A percentile compares a stretch with the other conserved stretches of the same genome.
phyloP scores from a whole-genome alignment of 2,113 vertebrate genomes.

The Harpagus bidentatus region DNA sequence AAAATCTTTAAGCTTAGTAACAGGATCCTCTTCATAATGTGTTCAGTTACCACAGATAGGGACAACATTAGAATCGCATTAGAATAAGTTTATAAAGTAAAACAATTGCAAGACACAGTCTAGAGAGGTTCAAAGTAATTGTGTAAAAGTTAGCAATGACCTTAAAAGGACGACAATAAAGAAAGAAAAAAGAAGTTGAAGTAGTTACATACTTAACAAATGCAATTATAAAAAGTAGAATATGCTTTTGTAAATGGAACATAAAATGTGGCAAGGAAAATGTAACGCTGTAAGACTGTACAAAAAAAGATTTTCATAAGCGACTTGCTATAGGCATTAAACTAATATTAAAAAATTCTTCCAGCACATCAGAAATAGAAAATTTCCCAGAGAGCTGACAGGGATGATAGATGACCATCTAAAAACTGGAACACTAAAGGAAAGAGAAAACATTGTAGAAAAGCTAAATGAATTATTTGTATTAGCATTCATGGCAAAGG shows the following conservation, averaged over 20 bases:
- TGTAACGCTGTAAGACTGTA: background rate
- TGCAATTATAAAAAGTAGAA: background rate
- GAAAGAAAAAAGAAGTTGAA: background rate
- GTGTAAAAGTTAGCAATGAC: background rate
- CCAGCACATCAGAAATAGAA: background rate
- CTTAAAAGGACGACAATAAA: background rate
- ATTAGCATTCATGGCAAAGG: background rate
- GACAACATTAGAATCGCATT: background rate
- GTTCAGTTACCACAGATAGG: background rate
- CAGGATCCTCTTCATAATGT: background rate
- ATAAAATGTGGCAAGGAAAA: background rate
- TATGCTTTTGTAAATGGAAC: background rate
- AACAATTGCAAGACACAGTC: background rate
- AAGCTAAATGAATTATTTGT: background rate
- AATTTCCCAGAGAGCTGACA: background rate
- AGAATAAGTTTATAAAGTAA: background rate
- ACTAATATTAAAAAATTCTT: background rate
- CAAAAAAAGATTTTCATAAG: background rate
- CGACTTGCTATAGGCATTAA: background rate
- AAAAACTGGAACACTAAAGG: background rate
- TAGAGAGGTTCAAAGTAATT: background rate
- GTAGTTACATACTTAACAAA: background rate
- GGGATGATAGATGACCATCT: background rate
- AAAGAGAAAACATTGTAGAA: background rate
- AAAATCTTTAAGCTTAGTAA: background rate